Conservation (phyloP, 1,140 invertebrate genomes). For the Bombus picipes region DNA sequence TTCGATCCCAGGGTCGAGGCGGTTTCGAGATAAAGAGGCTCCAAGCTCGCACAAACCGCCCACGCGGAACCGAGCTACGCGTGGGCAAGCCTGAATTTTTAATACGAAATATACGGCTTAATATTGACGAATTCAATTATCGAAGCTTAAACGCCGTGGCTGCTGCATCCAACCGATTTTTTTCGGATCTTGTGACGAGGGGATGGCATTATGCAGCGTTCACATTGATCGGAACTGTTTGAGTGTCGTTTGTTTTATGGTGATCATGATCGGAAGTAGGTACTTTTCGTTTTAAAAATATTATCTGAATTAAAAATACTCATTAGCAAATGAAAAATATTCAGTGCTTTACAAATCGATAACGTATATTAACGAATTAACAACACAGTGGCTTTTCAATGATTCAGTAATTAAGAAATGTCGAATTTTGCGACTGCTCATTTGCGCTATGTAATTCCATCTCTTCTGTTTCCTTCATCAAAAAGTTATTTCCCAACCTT, state of each 20-base stretch:
- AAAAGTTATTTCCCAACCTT: no score
- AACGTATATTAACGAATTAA: no score
- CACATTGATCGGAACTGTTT: neutral
- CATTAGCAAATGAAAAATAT: no score
- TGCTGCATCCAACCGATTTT: neutral
- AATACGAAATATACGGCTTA: neutral
- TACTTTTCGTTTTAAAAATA: no score
- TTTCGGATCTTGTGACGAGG: neutral
- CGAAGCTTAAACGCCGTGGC: slow-evolving; percentile 14
- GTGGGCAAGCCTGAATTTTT: slow-evolving; percentile 32
- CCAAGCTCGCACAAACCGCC: slow-evolving; percentile 41
- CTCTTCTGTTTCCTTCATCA: no score
- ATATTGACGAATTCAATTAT: slow-evolving; percentile 42
- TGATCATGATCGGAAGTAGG: no score
- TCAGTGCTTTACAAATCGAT: no score
- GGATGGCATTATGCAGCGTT: neutral
- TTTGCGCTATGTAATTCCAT: no score
- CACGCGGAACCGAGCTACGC: neutral
- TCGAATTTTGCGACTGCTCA: no score
- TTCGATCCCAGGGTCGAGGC: slow-evolving; percentile 22
- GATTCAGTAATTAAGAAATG: no score
- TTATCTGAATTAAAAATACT: no score
- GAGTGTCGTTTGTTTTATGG: neutral
- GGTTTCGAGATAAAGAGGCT: slow-evolving; percentile 35
- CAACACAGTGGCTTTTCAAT: no score